These are phyloP conservation scores for Brenthis daphne DNA, from an alignment of 2,888 invertebrate genomes.

Conservation along the genomic window DNA sequence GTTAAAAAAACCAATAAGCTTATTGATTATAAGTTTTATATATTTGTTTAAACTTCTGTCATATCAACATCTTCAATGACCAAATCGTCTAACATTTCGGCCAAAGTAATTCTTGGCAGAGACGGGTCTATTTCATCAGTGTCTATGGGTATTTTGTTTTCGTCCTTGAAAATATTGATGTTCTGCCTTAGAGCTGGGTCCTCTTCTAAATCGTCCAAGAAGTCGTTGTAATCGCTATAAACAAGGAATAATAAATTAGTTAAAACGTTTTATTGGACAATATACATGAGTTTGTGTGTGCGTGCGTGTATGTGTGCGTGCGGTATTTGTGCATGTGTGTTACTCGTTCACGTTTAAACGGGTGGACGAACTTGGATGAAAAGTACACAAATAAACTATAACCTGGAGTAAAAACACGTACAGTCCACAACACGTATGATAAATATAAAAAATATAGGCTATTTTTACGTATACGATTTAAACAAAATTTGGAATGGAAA, in stretches of 20 bases:
- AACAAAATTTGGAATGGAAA: no score
- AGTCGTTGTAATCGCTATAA: conserved; percentile 94
- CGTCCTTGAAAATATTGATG: conserved; percentile 94
- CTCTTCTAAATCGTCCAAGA: conserved; percentile 98
- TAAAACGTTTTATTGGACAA: background rate
- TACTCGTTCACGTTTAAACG: no score
- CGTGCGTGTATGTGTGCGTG: background rate
- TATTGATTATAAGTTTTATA: conserved; percentile 2
- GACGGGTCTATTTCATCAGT: conserved; percentile 83
- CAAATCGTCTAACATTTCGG: conserved; percentile 97
- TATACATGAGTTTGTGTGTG: background rate
- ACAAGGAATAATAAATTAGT: conserved; percentile 5
- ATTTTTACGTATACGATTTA: no score
- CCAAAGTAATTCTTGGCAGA: conserved; percentile 90
- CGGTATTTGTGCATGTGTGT: no score
- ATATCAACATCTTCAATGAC: conserved; percentile 91
- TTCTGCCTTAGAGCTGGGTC: conserved; percentile 94
- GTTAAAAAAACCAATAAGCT: background rate
- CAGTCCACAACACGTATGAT: no score
- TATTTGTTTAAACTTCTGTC: conserved; percentile 74
- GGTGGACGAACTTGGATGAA: no score
- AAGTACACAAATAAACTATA: no score
- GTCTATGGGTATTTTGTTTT: conserved; percentile 76
- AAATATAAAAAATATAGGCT: no score
- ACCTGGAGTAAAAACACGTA: no score